Base-by-base conservation (phyloP, 2,113 vertebrate species). In the Calidris pygmaea region DNA sequence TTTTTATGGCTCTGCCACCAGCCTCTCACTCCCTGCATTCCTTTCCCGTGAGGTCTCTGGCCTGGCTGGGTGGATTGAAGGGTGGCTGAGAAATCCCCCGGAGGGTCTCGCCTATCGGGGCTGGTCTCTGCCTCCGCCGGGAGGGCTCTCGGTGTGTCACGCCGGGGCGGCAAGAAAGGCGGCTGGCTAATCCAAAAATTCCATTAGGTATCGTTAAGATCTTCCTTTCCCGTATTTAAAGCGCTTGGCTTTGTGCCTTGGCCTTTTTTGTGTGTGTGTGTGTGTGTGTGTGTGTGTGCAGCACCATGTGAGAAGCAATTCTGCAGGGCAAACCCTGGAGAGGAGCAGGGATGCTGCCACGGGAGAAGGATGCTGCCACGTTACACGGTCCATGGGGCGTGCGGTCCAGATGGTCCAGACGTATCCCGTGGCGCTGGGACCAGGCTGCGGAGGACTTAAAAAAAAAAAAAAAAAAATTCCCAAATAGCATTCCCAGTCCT, bases 1-100 rank as follows among this genome's bases (percentile, higher is more conserved):
- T 22, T 89, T 91, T 95, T 94, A 85, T 71, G 87, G 84, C 79
- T 90, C 88, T 93, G 79, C 94, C 95, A 93, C 83, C 96, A 92
- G 63, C 59, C 79, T 30, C 90, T 93, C 82, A 45, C 94, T 97
- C 82, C 92, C 90, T 95, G 79, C 96, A 96, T 97, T 96, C 96
- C 95, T 94, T 94, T 97, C 81, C 82, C 9, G 3, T 96, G 93
- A 96, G 92, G 48, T 96, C 52, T 93, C 34, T 10, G 22, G 35
- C 37, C 94, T 73, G 27, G 14, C 24, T 2, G 14, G 60, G 18
- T 37, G 35, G 81, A 55, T 93, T 58, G 90, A 62, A 56, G 59
- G 27, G 21, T 88, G 59, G 37, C 35, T 89, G 84, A 92, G 91
- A 92, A 96, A 87, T 77, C 32, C 50, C 83, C 73, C 15, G 56